Percentiles rank a stretch among this genome's conserved stretches.
These are phyloP conservation scores for Cinara cedri DNA, from an alignment of 2,888 invertebrate genomes.

Conservation along the genomic window DNA sequence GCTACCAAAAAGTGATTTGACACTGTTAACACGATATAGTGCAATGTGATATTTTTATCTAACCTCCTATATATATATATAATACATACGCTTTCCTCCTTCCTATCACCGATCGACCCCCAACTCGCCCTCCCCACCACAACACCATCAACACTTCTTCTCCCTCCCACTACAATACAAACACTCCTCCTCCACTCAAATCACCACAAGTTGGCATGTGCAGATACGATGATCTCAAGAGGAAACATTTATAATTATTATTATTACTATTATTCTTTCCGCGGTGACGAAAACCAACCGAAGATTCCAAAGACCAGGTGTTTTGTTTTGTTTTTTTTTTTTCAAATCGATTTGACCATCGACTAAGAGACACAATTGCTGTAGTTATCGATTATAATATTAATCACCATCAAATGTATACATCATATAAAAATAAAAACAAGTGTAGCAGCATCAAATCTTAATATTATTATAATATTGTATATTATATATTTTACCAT, in stretches of 20 bases:
- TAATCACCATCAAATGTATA: background rate
- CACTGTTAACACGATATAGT: slow-evolving; percentile 33
- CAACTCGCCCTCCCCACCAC: background rate
- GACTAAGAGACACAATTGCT: background rate
- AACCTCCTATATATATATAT: slow-evolving; percentile 17
- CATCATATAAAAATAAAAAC: background rate
- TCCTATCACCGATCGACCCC: background rate
- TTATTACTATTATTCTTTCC: too few species aligned
- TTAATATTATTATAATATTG: background rate
- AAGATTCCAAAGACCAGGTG: slow-evolving; percentile 20
- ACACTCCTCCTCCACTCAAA: background rate
- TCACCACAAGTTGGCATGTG: slow-evolving; percentile 42
- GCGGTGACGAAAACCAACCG: background rate
- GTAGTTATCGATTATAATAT: background rate
- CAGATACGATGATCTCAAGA: slow-evolving; percentile 49
- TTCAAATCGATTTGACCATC: background rate
- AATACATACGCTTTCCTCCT: slow-evolving; percentile 26
- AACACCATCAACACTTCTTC: background rate
- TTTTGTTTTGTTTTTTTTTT: slow-evolving; percentile 15
- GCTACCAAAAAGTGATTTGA: slow-evolving; percentile 75
- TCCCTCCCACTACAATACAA: too few species aligned
- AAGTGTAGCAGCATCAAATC: background rate
- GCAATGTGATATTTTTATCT: slow-evolving; percentile 55
- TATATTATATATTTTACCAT: background rate
- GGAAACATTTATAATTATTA: slow-evolving; percentile 19